These are phyloP conservation scores for Calephelis perditalis DNA, from an alignment of 2,888 invertebrate species.

Conservation along the genomic window DNA sequence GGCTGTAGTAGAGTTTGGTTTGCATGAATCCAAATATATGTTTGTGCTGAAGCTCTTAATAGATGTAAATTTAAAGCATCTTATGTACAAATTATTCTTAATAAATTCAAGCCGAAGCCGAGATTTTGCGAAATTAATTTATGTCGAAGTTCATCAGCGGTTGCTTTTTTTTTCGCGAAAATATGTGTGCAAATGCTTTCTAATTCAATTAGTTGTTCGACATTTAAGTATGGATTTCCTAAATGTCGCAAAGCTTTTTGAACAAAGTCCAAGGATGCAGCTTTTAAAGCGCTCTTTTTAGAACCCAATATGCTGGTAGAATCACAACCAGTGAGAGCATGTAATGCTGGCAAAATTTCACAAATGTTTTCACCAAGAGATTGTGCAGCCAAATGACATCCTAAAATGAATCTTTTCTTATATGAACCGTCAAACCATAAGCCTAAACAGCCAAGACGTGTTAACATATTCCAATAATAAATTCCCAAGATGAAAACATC, in stretches of 20 bases:
- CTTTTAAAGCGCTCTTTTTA: constrained; percentile 26
- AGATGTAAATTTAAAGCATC: neutral
- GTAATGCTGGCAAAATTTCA: constrained; percentile 35
- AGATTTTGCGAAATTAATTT: constrained; percentile 2
- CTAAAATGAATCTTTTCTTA: too few relatives aligned
- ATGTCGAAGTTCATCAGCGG: neutral
- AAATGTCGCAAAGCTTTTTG: constrained; percentile 26
- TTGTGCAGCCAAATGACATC: too few relatives aligned
- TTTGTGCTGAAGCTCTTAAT: constrained; percentile 1
- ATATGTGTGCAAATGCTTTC: neutral
- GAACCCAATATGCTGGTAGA: constrained; percentile 28
- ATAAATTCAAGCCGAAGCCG: neutral
- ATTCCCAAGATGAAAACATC: too few relatives aligned
- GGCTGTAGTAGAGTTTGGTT: constrained; percentile 30
- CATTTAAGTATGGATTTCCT: constrained; percentile 27
- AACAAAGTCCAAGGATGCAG: constrained; percentile 20
- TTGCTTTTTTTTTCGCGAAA: neutral
- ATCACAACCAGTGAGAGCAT: constrained; percentile 22
- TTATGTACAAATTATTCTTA: neutral
- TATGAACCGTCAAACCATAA: too few relatives aligned
- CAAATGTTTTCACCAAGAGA: constrained; percentile 29
- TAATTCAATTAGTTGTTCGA: constrained; percentile 17
- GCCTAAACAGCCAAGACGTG: too few relatives aligned
- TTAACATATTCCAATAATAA: too few relatives aligned
- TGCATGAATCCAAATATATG: constrained; percentile 21